A percentile compares a stretch with the other conserved stretches of the same genome.
phyloP scores from a whole-genome alignment of 2,888 invertebrate genomes.

The Tyria jacobaeae region DNA sequence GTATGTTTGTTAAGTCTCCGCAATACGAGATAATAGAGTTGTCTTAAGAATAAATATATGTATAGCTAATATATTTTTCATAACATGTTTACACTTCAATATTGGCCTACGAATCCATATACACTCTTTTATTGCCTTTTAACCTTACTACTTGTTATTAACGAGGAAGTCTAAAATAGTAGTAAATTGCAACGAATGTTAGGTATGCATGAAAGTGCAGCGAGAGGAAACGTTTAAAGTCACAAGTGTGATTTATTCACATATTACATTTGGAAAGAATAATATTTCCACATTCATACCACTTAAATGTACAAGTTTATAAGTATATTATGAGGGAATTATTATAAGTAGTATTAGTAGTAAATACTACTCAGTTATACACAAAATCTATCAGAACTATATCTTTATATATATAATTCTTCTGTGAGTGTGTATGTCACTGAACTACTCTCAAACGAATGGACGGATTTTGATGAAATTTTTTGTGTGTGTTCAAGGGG shows the following conservation, averaged over 20 bases:
- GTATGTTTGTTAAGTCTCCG: too few species aligned
- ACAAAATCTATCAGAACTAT: too few species aligned
- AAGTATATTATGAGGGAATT: slow-evolving; percentile 1
- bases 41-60: too few species aligned
- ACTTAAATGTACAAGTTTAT: slow-evolving; percentile 9
- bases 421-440: too few species aligned
- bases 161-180: slow-evolving; percentile 36
- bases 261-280: slow-evolving; percentile 32
- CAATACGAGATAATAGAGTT: too few species aligned
- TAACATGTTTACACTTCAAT: not conserved
- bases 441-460: too few species aligned
- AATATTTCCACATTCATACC: slow-evolving; percentile 29
- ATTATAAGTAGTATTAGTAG: too few species aligned
- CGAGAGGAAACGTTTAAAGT: slow-evolving; percentile 45
- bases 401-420: too few species aligned
- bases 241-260: slow-evolving; percentile 51
- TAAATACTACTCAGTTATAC: too few species aligned
- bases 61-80: too few species aligned
- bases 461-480: too few species aligned
- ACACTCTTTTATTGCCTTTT: not conserved
- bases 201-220: slow-evolving; percentile 43
- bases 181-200: slow-evolving; percentile 37
- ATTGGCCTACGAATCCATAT: not conserved
- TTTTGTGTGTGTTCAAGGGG: too few species aligned
- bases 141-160: slow-evolving; percentile 16